Conservation (phyloP, 2,888 invertebrate species). For the Nemotelus nigrinus region DNA sequence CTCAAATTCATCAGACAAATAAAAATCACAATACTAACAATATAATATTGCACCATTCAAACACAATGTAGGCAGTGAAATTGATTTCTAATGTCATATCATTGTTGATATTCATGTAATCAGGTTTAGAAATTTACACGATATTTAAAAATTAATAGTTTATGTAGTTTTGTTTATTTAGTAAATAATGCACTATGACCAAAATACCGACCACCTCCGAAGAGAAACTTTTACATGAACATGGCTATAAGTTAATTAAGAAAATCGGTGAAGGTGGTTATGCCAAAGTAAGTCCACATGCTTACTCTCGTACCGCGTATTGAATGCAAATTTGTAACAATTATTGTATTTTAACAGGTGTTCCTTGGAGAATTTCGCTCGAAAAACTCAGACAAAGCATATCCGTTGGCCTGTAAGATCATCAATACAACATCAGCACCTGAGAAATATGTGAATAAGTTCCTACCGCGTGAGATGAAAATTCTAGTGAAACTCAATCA, state of each 20-base stretch:
- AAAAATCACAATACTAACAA: too few relatives aligned
- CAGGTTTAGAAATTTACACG: too few relatives aligned
- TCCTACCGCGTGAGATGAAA: conserved; percentile 84
- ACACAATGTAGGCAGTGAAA: too few relatives aligned
- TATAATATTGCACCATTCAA: too few relatives aligned
- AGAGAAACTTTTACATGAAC: conserved; percentile 69
- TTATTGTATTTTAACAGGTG: conserved; percentile 46
- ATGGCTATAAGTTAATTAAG: conserved; percentile 73
- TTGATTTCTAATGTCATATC: too few relatives aligned
- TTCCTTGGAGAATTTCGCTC: conserved; percentile 50
- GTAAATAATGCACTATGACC: conserved; percentile 33
- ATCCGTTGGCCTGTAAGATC: conserved; percentile 76
- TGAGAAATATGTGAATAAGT: conserved; percentile 80
- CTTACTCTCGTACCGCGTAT: conserved; percentile 55
- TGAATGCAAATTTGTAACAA: conserved; percentile 49
- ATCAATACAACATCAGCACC: conserved; percentile 79
- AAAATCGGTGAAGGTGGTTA: conserved; percentile 81
- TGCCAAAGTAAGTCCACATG: conserved; percentile 70
- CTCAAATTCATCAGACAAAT: too few relatives aligned
- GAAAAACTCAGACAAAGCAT: conserved; percentile 49
- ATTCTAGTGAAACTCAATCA: conserved; percentile 80
- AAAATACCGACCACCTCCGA: conserved; percentile 67
- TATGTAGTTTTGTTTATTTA: conserved; percentile 4
- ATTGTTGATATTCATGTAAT: too few relatives aligned
- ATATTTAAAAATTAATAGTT: not conserved